Evolutionary conservation across 2,797 vertebrate genomes (phyloP).

Genomic region (Nothura maculosa): DNA sequence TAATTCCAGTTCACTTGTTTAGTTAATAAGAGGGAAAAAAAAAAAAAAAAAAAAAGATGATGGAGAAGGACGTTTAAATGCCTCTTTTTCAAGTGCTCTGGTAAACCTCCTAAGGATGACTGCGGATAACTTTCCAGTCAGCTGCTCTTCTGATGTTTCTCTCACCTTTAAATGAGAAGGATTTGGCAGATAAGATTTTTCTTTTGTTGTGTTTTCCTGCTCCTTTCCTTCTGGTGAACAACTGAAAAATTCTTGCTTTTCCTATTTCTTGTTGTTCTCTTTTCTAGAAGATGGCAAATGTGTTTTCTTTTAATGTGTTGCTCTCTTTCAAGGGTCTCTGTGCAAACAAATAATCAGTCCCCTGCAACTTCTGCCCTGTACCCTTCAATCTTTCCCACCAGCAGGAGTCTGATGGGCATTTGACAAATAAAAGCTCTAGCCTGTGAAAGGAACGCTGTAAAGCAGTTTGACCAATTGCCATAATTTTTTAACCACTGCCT

Average conservation of each 20-base stretch:
- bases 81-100: background rate
- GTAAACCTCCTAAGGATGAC: background rate
- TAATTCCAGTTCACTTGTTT: background rate
- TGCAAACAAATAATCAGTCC: background rate
- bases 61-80: background rate
- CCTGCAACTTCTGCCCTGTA: background rate
- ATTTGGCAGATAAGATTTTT: background rate
- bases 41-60: background rate
- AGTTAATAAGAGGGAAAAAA: background rate
- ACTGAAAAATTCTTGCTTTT: background rate
- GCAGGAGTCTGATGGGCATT: background rate
- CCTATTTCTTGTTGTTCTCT: background rate
- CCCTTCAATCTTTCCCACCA: background rate
- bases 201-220: background rate
- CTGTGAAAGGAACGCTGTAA: background rate
- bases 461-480: background rate
- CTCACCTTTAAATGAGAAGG: conserved; percentile 13
- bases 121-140: background rate
- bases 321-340: background rate
- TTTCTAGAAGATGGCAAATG: background rate
- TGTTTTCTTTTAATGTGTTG: background rate
- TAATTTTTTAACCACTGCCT: background rate
- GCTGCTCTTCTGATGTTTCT: background rate
- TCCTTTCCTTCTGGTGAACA: background rate
- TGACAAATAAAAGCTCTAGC: conserved; percentile 1